Percentiles rank a stretch among this genome's conserved stretches.
These are phyloP conservation scores for Ceratina japonica DNA, from an alignment of 1,140 invertebrate genomes.

Conservation along the genomic window DNA sequence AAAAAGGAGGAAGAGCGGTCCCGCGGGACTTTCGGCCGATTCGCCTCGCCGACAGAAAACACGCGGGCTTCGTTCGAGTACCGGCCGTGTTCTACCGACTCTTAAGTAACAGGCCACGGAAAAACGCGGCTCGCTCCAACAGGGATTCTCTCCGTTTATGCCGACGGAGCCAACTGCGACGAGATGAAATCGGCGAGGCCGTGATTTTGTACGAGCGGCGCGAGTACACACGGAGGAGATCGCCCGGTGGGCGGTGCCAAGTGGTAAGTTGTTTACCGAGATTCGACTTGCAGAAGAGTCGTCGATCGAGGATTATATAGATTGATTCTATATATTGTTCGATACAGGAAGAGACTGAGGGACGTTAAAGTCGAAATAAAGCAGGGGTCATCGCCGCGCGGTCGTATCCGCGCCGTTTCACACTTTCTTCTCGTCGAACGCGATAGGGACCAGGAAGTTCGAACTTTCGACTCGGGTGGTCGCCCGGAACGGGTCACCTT, in stretches of 20 bases:
- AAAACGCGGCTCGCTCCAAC: constrained; percentile 29
- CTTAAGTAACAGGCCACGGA: background rate
- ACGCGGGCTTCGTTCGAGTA: constrained; percentile 34
- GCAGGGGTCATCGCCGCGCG: too few relatives aligned
- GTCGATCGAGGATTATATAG: background rate
- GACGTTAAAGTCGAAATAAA: too few relatives aligned
- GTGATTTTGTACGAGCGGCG: background rate
- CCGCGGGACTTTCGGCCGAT: constrained; percentile 58
- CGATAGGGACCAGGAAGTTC: background rate
- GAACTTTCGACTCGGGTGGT: background rate
- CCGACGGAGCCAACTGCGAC: background rate
- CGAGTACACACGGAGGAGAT: background rate
- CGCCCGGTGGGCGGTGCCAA: too few relatives aligned
- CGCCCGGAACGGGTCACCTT: background rate
- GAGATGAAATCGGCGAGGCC: background rate
- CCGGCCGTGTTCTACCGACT: constrained; percentile 5
- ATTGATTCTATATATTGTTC: background rate
- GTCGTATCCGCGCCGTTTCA: background rate
- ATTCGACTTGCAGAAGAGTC: too few relatives aligned
- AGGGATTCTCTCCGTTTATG: constrained; percentile 3
- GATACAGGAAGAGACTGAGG: background rate
- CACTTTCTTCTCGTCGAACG: too few relatives aligned
- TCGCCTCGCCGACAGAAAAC: constrained; percentile 49
- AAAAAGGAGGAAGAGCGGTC: constrained; percentile 60
- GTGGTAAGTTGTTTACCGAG: too few relatives aligned